Conservation (phyloP, 1,140 invertebrate species). For the Euglossa dilemma region DNA sequence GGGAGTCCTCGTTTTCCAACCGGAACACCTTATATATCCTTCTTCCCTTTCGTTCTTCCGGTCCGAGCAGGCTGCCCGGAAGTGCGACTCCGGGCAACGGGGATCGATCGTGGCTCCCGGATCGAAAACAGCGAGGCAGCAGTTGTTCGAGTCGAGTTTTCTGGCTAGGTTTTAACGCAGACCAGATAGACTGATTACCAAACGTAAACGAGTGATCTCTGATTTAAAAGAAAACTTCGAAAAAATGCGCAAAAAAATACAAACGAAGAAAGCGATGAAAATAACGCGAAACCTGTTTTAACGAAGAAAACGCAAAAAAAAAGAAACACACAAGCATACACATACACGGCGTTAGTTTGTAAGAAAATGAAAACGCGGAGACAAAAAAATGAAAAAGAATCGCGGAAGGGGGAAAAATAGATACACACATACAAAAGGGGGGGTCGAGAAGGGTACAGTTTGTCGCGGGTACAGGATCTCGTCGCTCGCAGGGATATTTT, state of each 20-base stretch:
- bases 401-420: background rate
- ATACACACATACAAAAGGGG: no score
- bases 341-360: constrained; percentile 60
- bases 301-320: no score
- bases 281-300: constrained; percentile 23
- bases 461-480: constrained; percentile 14
- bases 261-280: constrained; percentile 24
- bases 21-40: no score
- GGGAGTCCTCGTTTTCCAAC: no score
- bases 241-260: background rate
- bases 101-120: background rate
- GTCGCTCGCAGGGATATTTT: background rate
- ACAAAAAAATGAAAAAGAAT: background rate
- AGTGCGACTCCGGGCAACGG: no score
- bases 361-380: constrained; percentile 37
- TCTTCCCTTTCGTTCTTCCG: no score
- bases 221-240: constrained; percentile 35
- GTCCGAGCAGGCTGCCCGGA: no score
- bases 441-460: no score
- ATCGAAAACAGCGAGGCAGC: constrained; percentile 8
- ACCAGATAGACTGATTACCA: constrained; percentile 69
- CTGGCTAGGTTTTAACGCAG: constrained; percentile 44
- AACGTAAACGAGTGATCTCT: constrained; percentile 70
- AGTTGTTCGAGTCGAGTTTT: constrained; percentile 41
- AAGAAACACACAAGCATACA: no score